phyloP scores from a whole-genome alignment of 2,888 invertebrate genomes.

The Cerceris rybyensis region DNA sequence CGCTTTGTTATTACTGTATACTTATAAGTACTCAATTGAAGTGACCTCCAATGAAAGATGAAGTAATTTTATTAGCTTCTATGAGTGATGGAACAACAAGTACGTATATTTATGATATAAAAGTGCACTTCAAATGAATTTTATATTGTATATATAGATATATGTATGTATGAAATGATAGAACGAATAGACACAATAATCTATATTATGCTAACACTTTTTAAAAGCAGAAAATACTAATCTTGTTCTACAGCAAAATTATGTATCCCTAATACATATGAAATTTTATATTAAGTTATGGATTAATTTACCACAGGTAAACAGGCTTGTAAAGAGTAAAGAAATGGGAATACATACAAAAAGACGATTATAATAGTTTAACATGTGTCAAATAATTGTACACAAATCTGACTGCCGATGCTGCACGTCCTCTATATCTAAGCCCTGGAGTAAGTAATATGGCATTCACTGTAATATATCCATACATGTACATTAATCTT shows the following conservation, averaged over 20 bases:
- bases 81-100: slow-evolving; percentile 29
- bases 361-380: slow-evolving; percentile 70
- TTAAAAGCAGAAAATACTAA: slow-evolving; percentile 33
- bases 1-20: not conserved
- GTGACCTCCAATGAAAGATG: slow-evolving; percentile 18
- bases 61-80: slow-evolving; percentile 40
- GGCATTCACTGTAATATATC: slow-evolving; percentile 65
- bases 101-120: slow-evolving; percentile 38
- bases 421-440: slow-evolving; percentile 71
- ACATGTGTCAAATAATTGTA: slow-evolving; percentile 68
- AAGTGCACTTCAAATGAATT: slow-evolving; percentile 36
- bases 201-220: slow-evolving; percentile 15
- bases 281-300: slow-evolving; percentile 23
- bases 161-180: slow-evolving; percentile 19
- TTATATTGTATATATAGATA: slow-evolving; percentile 12
- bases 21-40: slow-evolving; percentile 9
- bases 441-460: slow-evolving; percentile 74
- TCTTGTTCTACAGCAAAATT: slow-evolving; percentile 18
- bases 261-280: slow-evolving; percentile 6
- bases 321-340: slow-evolving; percentile 29
- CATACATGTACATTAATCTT: slow-evolving; percentile 5
- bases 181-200: slow-evolving; percentile 24
- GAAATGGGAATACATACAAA: slow-evolving; percentile 53
- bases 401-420: slow-evolving; percentile 63
- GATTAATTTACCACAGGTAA: slow-evolving; percentile 32